phyloP scores from a whole-genome alignment of 30 jellyfish, hydroid and myxozoan genomes.

The Cassiopea andromeda region DNA sequence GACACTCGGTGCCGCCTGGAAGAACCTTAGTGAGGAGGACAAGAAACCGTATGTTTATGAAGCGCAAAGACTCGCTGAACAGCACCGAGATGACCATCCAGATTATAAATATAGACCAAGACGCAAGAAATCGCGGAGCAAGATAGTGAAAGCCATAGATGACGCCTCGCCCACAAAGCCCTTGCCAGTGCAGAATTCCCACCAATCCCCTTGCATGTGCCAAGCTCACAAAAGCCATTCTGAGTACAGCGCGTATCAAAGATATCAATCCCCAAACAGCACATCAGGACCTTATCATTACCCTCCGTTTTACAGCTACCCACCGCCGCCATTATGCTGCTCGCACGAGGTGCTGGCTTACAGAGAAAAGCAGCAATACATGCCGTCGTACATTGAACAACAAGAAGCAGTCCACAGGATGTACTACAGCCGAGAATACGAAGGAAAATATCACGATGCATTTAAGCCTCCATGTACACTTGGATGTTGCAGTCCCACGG shows the following conservation, averaged over 20 bases:
- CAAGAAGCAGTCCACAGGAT: constrained; percentile 33
- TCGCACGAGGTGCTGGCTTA: constrained; percentile 22
- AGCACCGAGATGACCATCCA: constrained; percentile 76
- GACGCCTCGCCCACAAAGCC: constrained; percentile 15
- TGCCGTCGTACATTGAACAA: constrained; percentile 38
- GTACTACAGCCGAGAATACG: constrained; percentile 38
- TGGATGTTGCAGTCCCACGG: constrained; percentile 72
- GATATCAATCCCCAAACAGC: constrained; percentile 5
- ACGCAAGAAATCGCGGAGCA: constrained; percentile 61
- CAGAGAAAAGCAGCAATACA: constrained; percentile 30
- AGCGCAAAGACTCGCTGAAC: constrained; percentile 77
- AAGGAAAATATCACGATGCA: constrained; percentile 15
- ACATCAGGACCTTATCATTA: constrained; percentile 16
- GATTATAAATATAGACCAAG: constrained; percentile 79
- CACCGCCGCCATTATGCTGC: constrained; percentile 43
- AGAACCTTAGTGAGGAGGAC: constrained; percentile 74
- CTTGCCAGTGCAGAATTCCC: constrained; percentile 17
- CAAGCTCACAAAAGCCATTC: constrained; percentile 30
- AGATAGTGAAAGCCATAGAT: constrained; percentile 26
- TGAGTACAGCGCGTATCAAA: constrained; percentile 23
- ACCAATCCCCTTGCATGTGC: constrained; percentile 65
- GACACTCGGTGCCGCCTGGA: constrained; percentile 85
- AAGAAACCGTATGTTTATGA: constrained; percentile 78
- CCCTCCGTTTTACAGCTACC: constrained; percentile 23
- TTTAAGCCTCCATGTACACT: constrained; percentile 52